Evolutionary conservation across 2,113 vertebrate species (phyloP).

Genomic region (Taurulus bubalis): DNA sequence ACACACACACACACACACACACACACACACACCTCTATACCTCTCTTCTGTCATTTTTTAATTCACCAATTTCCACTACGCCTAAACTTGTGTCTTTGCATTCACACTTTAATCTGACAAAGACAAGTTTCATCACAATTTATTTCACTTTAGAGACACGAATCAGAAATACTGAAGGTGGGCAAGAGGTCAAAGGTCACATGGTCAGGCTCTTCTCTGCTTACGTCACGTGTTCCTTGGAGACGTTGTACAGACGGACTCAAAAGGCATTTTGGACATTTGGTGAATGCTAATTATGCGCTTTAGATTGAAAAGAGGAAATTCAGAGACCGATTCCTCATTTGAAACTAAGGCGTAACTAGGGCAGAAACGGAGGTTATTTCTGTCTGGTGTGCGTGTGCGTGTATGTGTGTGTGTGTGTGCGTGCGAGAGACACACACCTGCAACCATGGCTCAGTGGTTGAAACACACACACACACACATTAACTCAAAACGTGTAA

Average conservation of each 20-base stretch:
- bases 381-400: conserved; percentile 25
- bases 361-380: conserved; percentile 25
- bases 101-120: not conserved
- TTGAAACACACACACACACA: conserved; percentile 17
- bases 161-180: not conserved
- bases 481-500: not conserved
- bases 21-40: not conserved
- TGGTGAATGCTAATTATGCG: not conserved
- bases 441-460: conserved; percentile 44
- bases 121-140: conserved; percentile 18
- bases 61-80: not conserved
- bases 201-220: not conserved
- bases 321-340: conserved; percentile 1
- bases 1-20: too few species aligned
- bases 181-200: not conserved
- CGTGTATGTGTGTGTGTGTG: not conserved
- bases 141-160: not conserved
- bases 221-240: not conserved
- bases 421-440: conserved; percentile 23
- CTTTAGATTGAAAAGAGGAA: not conserved
- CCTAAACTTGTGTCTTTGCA: too few species aligned
- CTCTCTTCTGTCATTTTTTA: not conserved
- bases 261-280: not conserved
- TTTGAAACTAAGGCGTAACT: conserved; percentile 17
- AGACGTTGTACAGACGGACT: not conserved